Percentiles rank a stretch among this genome's conserved stretches.
Conservation (phyloP, 2,797 vertebrate genomes). For the Ptychadena robeensis region DNA sequence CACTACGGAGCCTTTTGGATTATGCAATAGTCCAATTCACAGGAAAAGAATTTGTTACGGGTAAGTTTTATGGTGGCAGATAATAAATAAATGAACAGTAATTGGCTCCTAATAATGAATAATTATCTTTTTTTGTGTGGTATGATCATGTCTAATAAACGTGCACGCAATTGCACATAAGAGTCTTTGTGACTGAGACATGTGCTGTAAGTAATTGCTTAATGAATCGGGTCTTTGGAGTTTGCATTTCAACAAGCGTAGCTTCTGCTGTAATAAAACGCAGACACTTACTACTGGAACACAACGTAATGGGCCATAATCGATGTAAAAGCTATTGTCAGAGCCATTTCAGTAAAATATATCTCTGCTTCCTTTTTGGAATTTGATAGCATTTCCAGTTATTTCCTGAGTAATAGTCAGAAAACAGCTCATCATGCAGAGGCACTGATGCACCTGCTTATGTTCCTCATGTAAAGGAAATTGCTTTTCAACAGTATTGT, state of each 20-base stretch:
- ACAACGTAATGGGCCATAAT: conserved; percentile 52
- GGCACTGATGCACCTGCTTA: background rate
- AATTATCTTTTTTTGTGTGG: conserved; percentile 50
- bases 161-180: conserved; percentile 7
- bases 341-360: conserved; percentile 51
- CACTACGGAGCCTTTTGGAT: conserved; percentile 24
- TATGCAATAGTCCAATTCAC: conserved; percentile 23
- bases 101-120: conserved; percentile 58
- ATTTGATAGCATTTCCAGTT: conserved; percentile 33
- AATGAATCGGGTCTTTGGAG: conserved; percentile 6
- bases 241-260: conserved; percentile 49
- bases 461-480: conserved; percentile 19
- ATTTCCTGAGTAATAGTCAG: conserved; percentile 36
- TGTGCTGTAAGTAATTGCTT: conserved; percentile 54
- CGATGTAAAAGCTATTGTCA: conserved; percentile 37
- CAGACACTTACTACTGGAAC: conserved; percentile 29
- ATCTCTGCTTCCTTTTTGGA: conserved; percentile 22
- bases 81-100: conserved; percentile 53
- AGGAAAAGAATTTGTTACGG: conserved; percentile 51
- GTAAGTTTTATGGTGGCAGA: conserved; percentile 42
- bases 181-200: conserved; percentile 38
- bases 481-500: conserved; percentile 27
- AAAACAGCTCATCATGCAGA: conserved; percentile 23
- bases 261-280: conserved; percentile 45
- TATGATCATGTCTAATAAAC: conserved; percentile 43